phyloP scores from a whole-genome alignment of 1,140 invertebrate species.

The Heliothis subflexa region DNA sequence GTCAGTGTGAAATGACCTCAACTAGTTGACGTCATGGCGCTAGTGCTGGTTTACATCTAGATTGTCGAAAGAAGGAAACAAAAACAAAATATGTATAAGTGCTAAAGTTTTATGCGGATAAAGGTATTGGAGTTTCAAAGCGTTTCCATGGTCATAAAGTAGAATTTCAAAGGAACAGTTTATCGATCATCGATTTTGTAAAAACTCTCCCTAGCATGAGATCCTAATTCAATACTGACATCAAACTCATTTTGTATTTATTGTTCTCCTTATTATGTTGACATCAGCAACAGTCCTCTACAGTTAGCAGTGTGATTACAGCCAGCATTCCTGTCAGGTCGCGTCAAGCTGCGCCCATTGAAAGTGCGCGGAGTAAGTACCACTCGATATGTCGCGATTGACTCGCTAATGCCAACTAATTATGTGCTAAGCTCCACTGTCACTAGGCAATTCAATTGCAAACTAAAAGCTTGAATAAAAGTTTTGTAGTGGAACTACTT shows the following conservation, averaged over 20 bases:
- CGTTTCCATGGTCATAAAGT: no score
- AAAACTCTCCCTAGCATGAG: no score
- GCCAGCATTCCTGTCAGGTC: background rate
- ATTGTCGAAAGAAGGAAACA: background rate
- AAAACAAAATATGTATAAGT: no score
- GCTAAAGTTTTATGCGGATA: no score
- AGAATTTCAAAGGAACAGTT: no score
- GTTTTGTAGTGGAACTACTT: no score
- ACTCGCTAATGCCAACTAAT: constrained; percentile 6
- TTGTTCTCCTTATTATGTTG: no score
- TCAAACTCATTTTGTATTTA: no score
- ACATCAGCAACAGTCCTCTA: background rate
- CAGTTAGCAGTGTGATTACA: background rate
- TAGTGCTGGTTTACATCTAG: constrained; percentile 5
- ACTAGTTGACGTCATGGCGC: constrained; percentile 15
- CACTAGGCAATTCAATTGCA: background rate
- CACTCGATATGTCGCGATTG: background rate
- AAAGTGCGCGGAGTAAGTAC: background rate
- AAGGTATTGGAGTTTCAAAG: no score
- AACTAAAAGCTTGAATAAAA: no score
- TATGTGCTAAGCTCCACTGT: background rate
- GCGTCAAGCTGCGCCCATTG: background rate
- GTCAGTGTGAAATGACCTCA: background rate
- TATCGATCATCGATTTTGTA: no score
- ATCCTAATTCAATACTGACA: background rate